Percentiles rank a stretch among this genome's conserved stretches.
These are phyloP conservation scores for Gymnothorax javanicus DNA, from an alignment of 2,797 vertebrate genomes.

Conservation along the genomic window DNA sequence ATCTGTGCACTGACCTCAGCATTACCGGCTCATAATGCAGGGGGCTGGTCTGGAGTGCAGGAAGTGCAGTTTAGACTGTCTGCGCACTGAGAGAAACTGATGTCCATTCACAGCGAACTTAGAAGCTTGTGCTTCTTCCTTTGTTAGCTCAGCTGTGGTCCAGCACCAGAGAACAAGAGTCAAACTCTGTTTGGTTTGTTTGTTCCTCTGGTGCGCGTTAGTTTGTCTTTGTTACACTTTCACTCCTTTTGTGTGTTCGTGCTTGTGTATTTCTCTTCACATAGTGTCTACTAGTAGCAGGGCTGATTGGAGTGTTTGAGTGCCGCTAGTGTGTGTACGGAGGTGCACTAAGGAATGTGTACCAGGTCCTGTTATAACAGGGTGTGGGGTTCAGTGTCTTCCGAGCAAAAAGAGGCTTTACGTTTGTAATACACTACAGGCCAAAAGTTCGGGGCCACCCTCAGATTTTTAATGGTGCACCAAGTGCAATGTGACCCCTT, in stretches of 20 bases:
- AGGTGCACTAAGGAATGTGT: neutral
- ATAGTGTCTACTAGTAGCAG: neutral
- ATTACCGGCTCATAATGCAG: neutral
- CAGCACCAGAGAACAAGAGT: conserved; percentile 40
- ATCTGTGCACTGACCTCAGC: neutral
- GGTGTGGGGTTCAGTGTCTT: neutral
- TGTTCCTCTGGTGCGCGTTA: conserved; percentile 32
- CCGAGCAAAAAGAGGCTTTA: neutral
- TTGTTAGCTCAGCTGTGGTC: conserved; percentile 60
- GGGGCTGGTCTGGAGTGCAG: neutral
- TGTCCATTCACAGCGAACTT: conserved; percentile 40
- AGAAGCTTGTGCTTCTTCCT: neutral
- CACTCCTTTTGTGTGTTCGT: neutral
- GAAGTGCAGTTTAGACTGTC: neutral
- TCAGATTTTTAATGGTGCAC: too few species aligned
- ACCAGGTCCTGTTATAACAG: neutral
- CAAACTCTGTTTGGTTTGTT: conserved; percentile 54
- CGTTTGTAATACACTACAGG: too few species aligned
- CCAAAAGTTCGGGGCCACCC: too few species aligned
- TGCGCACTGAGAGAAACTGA: neutral
- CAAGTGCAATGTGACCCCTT: too few species aligned
- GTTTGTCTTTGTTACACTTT: neutral
- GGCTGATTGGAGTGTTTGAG: neutral
- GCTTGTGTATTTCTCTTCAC: neutral
- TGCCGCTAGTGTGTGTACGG: neutral